These are phyloP conservation scores for Ornithoptera alexandrae DNA, from an alignment of 2,888 invertebrate genomes.

Conservation along the genomic window DNA sequence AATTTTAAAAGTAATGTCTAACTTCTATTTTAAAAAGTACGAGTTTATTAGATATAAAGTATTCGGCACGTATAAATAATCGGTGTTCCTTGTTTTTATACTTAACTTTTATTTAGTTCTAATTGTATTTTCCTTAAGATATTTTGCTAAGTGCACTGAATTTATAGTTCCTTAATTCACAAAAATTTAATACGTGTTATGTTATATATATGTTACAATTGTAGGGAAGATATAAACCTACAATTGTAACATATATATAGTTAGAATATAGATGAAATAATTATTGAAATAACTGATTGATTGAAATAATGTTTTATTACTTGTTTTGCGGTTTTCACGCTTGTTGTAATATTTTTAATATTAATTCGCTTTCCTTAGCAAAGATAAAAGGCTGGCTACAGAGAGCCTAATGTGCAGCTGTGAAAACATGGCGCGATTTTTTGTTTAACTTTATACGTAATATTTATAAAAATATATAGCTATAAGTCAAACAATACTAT, in stretches of 20 bases:
- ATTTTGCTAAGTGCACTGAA: not conserved
- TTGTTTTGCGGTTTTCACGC: not conserved
- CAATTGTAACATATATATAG: no score
- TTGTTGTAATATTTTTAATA: not conserved
- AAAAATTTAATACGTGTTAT: not conserved
- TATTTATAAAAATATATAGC: conserved; percentile 2
- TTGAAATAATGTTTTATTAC: not conserved
- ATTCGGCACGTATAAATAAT: not conserved
- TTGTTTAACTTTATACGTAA: conserved; percentile 1
- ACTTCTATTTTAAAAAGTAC: not conserved
- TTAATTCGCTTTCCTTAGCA: not conserved
- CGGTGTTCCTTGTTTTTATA: not conserved
- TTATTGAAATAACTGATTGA: not conserved
- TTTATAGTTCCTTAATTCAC: not conserved
- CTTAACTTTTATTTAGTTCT: not conserved
- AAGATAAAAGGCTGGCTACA: not conserved
- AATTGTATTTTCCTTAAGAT: not conserved
- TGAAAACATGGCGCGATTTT: not conserved
- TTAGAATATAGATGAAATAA: not conserved
- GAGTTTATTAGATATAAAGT: not conserved
- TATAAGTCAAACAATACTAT: not conserved
- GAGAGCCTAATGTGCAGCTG: not conserved
- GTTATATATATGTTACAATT: not conserved
- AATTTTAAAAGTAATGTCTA: not conserved
- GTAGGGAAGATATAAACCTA: no score